A percentile compares a stretch with the other conserved stretches of the same genome.
phyloP scores from a whole-genome alignment of 2,797 vertebrate genomes.

The Molossus molossus region DNA sequence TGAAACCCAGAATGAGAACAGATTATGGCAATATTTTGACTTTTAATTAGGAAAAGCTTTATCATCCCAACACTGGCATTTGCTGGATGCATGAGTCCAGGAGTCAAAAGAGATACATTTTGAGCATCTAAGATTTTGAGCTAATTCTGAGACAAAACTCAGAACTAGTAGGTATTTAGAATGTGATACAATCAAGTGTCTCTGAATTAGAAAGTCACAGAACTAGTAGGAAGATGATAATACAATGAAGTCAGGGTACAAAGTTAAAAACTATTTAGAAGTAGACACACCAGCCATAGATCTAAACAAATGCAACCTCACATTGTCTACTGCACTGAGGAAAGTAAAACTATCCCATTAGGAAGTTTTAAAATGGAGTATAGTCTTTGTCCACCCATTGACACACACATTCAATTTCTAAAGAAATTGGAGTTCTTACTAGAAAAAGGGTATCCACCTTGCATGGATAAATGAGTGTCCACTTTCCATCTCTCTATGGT shows the following conservation, averaged over 20 bases:
- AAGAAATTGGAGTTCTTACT: background rate
- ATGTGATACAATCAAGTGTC: background rate
- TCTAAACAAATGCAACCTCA: background rate
- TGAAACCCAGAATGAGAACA: background rate
- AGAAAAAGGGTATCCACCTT: background rate
- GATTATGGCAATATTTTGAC: background rate
- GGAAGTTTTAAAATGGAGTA: background rate
- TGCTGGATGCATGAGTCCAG: background rate
- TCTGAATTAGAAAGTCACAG: constrained; percentile 5
- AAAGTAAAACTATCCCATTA: background rate
- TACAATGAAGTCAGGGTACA: background rate
- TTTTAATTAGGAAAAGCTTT: constrained; percentile 19
- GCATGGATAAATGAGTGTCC: background rate
- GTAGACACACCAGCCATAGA: background rate
- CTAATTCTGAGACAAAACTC: background rate
- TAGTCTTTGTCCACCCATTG: background rate
- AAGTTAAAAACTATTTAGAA: background rate
- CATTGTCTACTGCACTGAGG: background rate
- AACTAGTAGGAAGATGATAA: background rate
- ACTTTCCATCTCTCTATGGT: background rate
- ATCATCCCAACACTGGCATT: background rate
- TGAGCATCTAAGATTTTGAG: background rate
- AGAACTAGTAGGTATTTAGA: background rate
- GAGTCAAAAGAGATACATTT: constrained; percentile 1
- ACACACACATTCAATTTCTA: background rate